These are phyloP conservation scores for Ophraella communa DNA, from an alignment of 2,888 invertebrate species.

Conservation along the genomic window DNA sequence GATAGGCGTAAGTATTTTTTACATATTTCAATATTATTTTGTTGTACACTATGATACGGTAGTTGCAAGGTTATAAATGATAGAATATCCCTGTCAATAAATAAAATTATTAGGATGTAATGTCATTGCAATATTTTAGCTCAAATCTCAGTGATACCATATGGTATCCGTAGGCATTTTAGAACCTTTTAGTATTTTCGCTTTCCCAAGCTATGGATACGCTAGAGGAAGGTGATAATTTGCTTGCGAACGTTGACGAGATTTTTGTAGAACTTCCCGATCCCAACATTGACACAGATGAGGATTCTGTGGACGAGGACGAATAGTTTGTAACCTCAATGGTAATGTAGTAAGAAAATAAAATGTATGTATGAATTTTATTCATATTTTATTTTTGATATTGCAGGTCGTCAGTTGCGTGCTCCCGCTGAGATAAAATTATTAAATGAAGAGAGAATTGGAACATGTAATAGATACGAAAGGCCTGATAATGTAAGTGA, in stretches of 20 bases:
- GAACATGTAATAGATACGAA: slow-evolving; percentile 1
- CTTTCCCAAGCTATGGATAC: no score
- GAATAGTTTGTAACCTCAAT: slow-evolving; percentile 24
- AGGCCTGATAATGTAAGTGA: slow-evolving; percentile 2
- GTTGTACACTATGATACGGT: not conserved
- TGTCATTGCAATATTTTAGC: no score
- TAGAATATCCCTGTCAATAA: not conserved
- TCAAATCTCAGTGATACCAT: no score
- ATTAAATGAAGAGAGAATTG: slow-evolving; percentile 18
- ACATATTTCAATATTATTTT: not conserved
- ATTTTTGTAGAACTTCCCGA: slow-evolving; percentile 31
- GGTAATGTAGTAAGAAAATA: slow-evolving; percentile 5
- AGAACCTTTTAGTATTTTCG: not conserved
- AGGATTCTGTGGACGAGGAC: slow-evolving; percentile 32
- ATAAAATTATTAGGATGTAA: not conserved
- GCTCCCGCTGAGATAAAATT: slow-evolving; percentile 27
- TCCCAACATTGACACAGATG: slow-evolving; percentile 25
- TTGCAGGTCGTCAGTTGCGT: slow-evolving; percentile 19
- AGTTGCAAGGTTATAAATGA: not conserved
- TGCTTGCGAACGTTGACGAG: slow-evolving; percentile 18
- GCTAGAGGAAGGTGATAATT: not conserved
- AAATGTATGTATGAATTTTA: not conserved
- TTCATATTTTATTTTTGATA: slow-evolving; percentile 3
- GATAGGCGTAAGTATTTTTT: not conserved
- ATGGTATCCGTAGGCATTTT: no score